Base-by-base conservation (phyloP, 2,113 vertebrate species). In the Corydoras sp. region DNA sequence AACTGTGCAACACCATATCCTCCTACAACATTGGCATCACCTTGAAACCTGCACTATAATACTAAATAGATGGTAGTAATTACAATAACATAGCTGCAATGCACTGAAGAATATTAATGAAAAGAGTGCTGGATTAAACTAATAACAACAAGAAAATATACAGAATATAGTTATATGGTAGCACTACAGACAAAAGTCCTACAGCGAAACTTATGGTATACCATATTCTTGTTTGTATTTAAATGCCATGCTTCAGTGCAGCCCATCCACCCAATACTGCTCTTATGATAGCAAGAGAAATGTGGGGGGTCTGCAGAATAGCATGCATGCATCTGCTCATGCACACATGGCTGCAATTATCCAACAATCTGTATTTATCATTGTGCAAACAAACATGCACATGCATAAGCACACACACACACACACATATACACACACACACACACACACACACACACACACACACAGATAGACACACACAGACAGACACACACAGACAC, bases 331-430 rank as follows among this genome's bases (percentile, higher is more conserved):
- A 68, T 71, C 48, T 48, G 18, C 60, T 64, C 73, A 58, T 54
- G 55, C 49, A 72, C 76, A 78, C 61, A 79, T 60, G 56, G 74
- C 73, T 75, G 55, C 69, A 79, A 56, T 75, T 75, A 79, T 60
- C 66, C 65, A 68, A 72, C 69, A 72, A 75, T 64, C 56, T 65
- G 58, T 68, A 72, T 78, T 71, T 75, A 71, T 71, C 64, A 64
- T 54, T 72, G 55, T 71, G 18, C 58, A 62, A 76, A 75, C 67
- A 65, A 74, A 72, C 62, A 65, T 30, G 15, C 73, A 75, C 66
- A 49, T 18, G 29, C 58, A 65, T 62, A 69, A 48, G 65, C 32
- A 59, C 54, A 14, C 54, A 3, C 54, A 7, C 12, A 56, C 14
- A 13, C 32, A 35, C 32, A 35, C 32, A 35, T 6, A 35, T 6